Conservation (phyloP, 2,797 vertebrate genomes). For the Pristis pectinata region DNA sequence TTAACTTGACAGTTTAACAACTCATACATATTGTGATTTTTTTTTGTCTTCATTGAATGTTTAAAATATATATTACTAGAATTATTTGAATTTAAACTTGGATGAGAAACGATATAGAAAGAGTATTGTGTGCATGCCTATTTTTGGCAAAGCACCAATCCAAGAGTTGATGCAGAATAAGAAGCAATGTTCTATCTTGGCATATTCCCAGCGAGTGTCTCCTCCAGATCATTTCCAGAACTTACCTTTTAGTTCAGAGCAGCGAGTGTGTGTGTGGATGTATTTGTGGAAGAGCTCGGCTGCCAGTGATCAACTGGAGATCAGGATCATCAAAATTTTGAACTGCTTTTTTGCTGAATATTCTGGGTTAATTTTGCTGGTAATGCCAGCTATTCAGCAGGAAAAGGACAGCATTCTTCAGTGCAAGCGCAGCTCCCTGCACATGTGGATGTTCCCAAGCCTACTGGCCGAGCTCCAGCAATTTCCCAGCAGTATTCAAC, state of each 20-base stretch:
- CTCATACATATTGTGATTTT: too few relatives aligned
- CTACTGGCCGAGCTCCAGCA: too few relatives aligned
- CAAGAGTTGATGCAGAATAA: conserved; percentile 36
- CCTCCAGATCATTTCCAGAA: conserved; percentile 36
- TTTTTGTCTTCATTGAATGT: background rate
- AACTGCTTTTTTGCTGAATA: background rate
- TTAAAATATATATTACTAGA: background rate
- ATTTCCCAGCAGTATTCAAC: too few relatives aligned
- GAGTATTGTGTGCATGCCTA: background rate
- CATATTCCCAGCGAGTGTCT: background rate
- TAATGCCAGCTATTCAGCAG: too few relatives aligned
- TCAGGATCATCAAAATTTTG: conserved; percentile 38
- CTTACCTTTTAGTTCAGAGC: background rate
- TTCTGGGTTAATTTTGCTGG: background rate
- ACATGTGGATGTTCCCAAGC: too few relatives aligned
- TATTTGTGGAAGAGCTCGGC: conserved; percentile 41
- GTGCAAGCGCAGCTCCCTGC: too few relatives aligned
- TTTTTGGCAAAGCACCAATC: conserved; percentile 38
- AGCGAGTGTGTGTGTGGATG: conserved; percentile 12
- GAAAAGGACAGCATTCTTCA: too few relatives aligned
- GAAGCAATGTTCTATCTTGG: conserved; percentile 8
- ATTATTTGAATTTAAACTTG: background rate
- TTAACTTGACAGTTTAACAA: too few relatives aligned
- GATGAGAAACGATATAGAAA: background rate
- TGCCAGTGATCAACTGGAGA: conserved; percentile 47